These are phyloP conservation scores for Tortrix viridana DNA, from an alignment of 2,888 invertebrate genomes.

Conservation along the genomic window DNA sequence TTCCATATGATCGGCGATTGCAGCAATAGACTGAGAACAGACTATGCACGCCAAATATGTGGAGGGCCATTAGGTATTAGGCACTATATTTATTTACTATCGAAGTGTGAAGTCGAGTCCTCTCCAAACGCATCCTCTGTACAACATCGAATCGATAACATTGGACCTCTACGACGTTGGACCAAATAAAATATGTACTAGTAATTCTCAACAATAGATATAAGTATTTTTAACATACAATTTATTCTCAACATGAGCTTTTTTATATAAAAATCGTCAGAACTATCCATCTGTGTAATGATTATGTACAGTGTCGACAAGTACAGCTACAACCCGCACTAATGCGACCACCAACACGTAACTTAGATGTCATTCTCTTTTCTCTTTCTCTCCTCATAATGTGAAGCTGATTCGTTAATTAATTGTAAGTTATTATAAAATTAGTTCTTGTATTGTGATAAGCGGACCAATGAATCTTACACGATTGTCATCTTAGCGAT, in stretches of 20 bases:
- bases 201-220: conserved; percentile 76
- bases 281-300: conserved; percentile 44
- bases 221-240: conserved; percentile 49
- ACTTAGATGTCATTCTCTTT: not conserved
- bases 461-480: conserved; percentile 34
- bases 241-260: conserved; percentile 62
- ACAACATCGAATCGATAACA: conserved; percentile 67
- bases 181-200: conserved; percentile 76
- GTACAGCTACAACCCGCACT: conserved; percentile 1
- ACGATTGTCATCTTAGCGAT: conserved; percentile 24
- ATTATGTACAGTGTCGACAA: conserved; percentile 27
- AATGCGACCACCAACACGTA: not conserved
- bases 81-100: conserved; percentile 20
- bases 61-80: too few relatives aligned
- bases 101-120: not conserved
- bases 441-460: conserved; percentile 35
- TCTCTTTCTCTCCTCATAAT: not conserved
- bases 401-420: conserved; percentile 20
- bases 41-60: too few relatives aligned
- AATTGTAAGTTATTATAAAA: conserved; percentile 37
- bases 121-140: conserved; percentile 56
- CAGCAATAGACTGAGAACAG: too few relatives aligned
- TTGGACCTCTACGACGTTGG: conserved; percentile 71
- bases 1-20: too few relatives aligned
- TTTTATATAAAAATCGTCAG: conserved; percentile 55